Conservation (phyloP, 2,797 vertebrate species). For the Labeo calbasu region DNA sequence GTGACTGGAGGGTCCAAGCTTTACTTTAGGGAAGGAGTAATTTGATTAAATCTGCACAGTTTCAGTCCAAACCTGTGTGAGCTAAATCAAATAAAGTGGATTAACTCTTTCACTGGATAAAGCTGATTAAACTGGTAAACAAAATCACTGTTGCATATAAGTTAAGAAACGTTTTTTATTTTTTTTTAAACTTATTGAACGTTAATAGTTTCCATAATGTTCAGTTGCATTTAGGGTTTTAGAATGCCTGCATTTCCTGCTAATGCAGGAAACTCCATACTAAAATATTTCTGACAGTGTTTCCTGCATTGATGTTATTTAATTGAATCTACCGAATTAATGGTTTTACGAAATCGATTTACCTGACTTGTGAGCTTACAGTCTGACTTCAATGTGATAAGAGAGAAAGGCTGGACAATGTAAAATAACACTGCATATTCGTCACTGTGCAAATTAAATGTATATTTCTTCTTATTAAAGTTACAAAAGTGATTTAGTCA, state of each 20-base stretch:
- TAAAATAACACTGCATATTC: neutral
- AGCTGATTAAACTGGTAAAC: slow-evolving; percentile 76
- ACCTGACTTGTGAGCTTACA: neutral
- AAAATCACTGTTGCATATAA: slow-evolving; percentile 71
- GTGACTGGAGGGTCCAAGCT: slow-evolving; percentile 63
- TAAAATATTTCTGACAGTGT: neutral
- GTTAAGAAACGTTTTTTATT: slow-evolving; percentile 6
- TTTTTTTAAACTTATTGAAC: slow-evolving; percentile 44
- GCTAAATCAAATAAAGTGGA: slow-evolving; percentile 77
- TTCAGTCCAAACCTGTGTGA: slow-evolving; percentile 72
- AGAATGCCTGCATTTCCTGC: neutral
- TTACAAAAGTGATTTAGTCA: too few species aligned
- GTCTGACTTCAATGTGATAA: neutral
- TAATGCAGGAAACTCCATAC: neutral
- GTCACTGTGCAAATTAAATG: too few species aligned
- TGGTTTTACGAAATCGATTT: neutral
- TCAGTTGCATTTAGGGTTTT: neutral
- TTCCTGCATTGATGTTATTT: neutral
- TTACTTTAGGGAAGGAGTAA: slow-evolving; percentile 65
- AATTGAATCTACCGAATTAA: neutral
- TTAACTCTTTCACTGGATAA: slow-evolving; percentile 75
- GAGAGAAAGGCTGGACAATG: neutral
- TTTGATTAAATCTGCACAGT: slow-evolving; percentile 78
- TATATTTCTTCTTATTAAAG: too few species aligned
- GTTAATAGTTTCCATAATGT: neutral